phyloP scores from a whole-genome alignment of 2,797 vertebrate genomes.

The Botia kubotai region DNA sequence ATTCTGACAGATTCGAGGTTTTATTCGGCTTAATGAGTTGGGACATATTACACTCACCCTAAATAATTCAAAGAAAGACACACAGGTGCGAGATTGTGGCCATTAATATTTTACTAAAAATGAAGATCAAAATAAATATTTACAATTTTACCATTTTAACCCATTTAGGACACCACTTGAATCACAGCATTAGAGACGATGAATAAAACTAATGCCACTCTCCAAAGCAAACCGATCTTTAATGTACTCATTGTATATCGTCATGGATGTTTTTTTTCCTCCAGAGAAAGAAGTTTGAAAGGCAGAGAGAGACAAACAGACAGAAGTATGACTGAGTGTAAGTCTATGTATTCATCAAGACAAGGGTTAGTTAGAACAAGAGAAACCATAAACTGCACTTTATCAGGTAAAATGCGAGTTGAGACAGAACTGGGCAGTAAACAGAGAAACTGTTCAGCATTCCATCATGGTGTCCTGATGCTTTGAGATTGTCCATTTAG shows the following conservation, averaged over 20 bases:
- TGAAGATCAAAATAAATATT: conserved; percentile 77
- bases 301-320: not conserved
- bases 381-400: conserved; percentile 60
- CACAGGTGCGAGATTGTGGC: conserved; percentile 54
- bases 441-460: conserved; percentile 42
- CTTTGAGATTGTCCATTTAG: conserved; percentile 60
- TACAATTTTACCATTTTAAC: conserved; percentile 74
- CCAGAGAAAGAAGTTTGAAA: conserved; percentile 8
- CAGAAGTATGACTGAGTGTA: conserved; percentile 26
- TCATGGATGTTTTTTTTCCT: conserved; percentile 3
- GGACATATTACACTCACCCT: not conserved
- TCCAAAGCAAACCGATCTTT: conserved; percentile 39
- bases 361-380: not conserved
- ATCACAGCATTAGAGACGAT: conserved; percentile 71
- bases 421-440: conserved; percentile 45
- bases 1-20: not conserved
- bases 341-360: conserved; percentile 36
- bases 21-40: not conserved
- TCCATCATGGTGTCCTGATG: conserved; percentile 52
- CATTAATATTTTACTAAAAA: conserved; percentile 80
- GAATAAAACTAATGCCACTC: conserved; percentile 60
- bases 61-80: conserved; percentile 62
- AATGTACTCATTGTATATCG: conserved; percentile 38
- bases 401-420: conserved; percentile 47
- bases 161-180: conserved; percentile 71